Evolutionary conservation across 2,888 invertebrate genomes (phyloP), one percentile per base, ranked within the genome.

Genomic region (Acleris laterana): DNA sequence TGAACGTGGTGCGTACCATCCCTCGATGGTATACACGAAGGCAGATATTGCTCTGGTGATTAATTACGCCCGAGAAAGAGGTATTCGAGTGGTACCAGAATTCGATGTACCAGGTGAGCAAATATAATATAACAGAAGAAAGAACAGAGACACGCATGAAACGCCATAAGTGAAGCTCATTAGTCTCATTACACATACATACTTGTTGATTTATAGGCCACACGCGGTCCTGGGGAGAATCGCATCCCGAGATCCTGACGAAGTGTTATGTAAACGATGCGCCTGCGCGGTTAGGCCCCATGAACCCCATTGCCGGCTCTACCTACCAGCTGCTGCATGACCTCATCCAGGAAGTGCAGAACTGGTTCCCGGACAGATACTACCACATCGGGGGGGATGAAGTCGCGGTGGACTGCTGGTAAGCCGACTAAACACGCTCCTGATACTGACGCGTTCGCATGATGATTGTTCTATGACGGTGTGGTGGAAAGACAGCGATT

Each of bases 371-470:
- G 0, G 98, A 98, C 72, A 88, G 94, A 69, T 98, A 96, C 81
- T 81, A 98, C 17, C 99, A 99, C 85, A 86, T 99, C 1, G 99
- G 99, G 5, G 98, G 98, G 0, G 99, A 99, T 84, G 99, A 99
- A 90, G 98, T 98, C 0, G 94, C 94, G 25, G 95, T 96, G 77
- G 90, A 92, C 59, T 98, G 98, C 81, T 98, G 98, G 98, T 96
- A 81, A 88, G 90, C n/a, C 4, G 11, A 13, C 13, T 2, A 11
- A 38, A 13, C 13, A 13, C 9, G 9, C 9, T 28, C 7, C 7
- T 9, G 2, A 28, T 0, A 28, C 28, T 9, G 28, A 28, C 9
- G 9, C 9, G 9, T 7, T 28, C 28, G 1, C 28, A 28, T n/a
- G n/a, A n/a, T n/a, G n/a, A n/a, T 9, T 28, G 28, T 28, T 28